A percentile compares a stretch with the other conserved stretches of the same genome.
These are phyloP conservation scores for Sciurus niger DNA, from an alignment of 2,113 vertebrate species.

Conservation along the genomic window DNA sequence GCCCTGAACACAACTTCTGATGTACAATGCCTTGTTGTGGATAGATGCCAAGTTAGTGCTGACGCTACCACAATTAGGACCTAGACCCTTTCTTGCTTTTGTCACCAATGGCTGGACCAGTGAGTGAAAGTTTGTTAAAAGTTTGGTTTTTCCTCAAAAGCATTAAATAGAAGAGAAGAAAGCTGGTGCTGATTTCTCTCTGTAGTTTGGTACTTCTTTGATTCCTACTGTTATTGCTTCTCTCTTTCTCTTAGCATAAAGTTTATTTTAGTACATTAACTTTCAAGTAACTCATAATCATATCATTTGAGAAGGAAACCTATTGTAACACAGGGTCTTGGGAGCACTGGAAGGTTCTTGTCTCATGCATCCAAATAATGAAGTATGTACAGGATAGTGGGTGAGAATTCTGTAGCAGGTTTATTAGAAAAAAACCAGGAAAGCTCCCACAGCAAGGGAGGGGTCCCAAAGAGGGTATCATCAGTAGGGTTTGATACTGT, in stretches of 20 bases:
- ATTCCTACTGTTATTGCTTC: background rate
- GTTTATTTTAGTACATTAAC: background rate
- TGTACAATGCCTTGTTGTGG: background rate
- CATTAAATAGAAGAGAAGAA: background rate
- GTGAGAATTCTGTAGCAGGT: too few species aligned
- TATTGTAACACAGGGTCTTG: too few species aligned
- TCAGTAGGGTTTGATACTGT: too few species aligned
- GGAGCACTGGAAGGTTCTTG: too few species aligned
- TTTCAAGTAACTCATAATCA: background rate
- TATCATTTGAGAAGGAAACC: background rate
- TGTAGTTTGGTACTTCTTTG: background rate
- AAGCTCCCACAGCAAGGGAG: too few species aligned
- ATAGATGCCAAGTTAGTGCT: background rate
- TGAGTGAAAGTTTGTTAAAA: background rate
- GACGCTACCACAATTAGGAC: background rate
- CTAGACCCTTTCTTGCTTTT: background rate
- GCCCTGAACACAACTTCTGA: background rate
- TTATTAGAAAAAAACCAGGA: too few species aligned
- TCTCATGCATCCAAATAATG: too few species aligned
- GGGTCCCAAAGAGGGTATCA: too few species aligned
- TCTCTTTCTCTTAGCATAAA: background rate
- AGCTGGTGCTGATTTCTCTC: rapidly evolving
- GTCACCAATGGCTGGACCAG: background rate
- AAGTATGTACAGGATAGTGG: too few species aligned
- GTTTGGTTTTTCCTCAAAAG: background rate